Percentiles rank a stretch among this genome's conserved stretches.
These are phyloP conservation scores for Suncus etruscus DNA, from an alignment of 2,113 vertebrate genomes.

Conservation along the genomic window DNA sequence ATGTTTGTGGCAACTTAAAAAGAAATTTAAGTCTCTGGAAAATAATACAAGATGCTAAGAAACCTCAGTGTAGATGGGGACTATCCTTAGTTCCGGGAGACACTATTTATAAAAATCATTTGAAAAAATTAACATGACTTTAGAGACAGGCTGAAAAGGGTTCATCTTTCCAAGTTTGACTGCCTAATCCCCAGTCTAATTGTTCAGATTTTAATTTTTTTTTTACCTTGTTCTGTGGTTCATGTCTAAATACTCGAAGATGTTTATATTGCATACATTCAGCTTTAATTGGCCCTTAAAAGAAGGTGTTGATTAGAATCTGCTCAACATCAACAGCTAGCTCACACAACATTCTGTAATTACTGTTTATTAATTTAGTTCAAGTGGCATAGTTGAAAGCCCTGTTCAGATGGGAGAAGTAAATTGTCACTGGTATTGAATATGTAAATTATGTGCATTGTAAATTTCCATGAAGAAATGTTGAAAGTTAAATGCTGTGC, in stretches of 20 bases:
- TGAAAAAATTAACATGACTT: constrained; percentile 82
- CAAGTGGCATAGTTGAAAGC: constrained; percentile 93
- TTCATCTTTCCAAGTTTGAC: constrained; percentile 78
- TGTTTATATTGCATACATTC: constrained; percentile 93
- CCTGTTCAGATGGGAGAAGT: constrained; percentile 92
- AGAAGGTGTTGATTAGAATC: constrained; percentile 94
- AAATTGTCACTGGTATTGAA: constrained; percentile 93
- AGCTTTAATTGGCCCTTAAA: constrained; percentile 93
- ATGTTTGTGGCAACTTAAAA: constrained; percentile 74
- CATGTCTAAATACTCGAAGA: constrained; percentile 91
- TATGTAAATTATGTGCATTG: constrained; percentile 91
- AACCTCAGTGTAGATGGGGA: constrained; percentile 56
- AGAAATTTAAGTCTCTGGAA: constrained; percentile 74
- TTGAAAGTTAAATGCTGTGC: constrained; percentile 89
- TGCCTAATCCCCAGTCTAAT: constrained; percentile 85
- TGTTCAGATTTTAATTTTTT: constrained; percentile 88
- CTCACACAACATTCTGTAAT: constrained; percentile 93
- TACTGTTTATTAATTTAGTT: constrained; percentile 94
- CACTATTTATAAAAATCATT: constrained; percentile 66
- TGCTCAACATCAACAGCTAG: constrained; percentile 92
- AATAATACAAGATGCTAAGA: constrained; percentile 71
- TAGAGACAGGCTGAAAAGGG: constrained; percentile 75
- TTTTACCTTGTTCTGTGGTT: constrained; percentile 88
- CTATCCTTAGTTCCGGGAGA: constrained; percentile 48
- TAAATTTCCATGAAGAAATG: constrained; percentile 90